Percentiles rank a stretch among this genome's conserved stretches.
phyloP scores from a whole-genome alignment of 2,113 vertebrate genomes.

The Nycticryphes semicollaris region DNA sequence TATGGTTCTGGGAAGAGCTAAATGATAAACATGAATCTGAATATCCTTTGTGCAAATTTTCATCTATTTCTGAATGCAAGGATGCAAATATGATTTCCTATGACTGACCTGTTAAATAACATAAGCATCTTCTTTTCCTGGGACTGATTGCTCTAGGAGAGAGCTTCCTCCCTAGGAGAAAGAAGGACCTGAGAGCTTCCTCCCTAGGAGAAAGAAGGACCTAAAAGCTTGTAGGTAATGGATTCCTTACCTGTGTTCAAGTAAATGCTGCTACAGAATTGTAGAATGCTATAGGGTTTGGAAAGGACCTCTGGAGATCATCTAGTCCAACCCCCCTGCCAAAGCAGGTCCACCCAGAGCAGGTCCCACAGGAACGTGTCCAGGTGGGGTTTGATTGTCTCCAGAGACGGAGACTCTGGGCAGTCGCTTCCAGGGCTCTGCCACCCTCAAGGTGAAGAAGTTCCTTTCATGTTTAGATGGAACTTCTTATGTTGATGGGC shows the following conservation, averaged over 20 bases:
- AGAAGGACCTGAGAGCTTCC: background rate
- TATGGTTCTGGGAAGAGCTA: background rate
- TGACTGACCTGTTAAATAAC: background rate
- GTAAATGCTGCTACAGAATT: background rate
- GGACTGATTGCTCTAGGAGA: background rate
- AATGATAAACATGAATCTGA: background rate
- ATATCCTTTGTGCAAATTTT: background rate
- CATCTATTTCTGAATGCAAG: background rate
- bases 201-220: background rate
- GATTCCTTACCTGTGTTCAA: background rate
- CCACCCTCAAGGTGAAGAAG: too few species aligned
- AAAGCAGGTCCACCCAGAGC: too few species aligned
- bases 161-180: background rate
- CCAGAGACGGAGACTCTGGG: too few species aligned
- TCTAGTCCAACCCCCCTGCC: too few species aligned
- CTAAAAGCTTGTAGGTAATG: background rate
- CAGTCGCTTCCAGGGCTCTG: too few species aligned
- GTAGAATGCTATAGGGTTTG: too few species aligned
- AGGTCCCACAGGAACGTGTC: too few species aligned
- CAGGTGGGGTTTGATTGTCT: too few species aligned
- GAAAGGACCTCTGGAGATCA: too few species aligned
- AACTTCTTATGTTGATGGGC: too few species aligned
- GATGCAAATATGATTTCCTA: background rate
- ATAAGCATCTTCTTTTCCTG: rapidly evolving
- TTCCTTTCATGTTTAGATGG: too few species aligned